These are phyloP conservation scores for Hirudinaria manillensis DNA, from an alignment of 2,888 invertebrate genomes.

Conservation along the genomic window DNA sequence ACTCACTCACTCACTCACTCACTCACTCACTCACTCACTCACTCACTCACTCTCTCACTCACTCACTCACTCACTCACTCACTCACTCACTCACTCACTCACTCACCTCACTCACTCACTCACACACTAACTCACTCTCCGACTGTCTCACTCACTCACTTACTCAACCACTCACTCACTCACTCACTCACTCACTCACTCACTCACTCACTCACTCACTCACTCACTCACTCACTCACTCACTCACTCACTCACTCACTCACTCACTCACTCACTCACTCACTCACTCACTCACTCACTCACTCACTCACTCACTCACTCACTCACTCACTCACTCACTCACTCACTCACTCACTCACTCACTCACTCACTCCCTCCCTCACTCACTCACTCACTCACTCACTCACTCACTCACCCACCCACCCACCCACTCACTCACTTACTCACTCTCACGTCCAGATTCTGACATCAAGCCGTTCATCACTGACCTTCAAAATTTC, in stretches of 20 bases:
- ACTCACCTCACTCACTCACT: conserved; percentile 15
- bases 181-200: conserved; percentile 9
- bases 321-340: too few relatives aligned
- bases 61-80: conserved; percentile 17
- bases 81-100: background rate
- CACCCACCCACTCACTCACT: conserved; percentile 9
- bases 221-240: background rate
- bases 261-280: background rate
- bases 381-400: conserved; percentile 16
- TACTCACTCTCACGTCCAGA: background rate
- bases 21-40: too few relatives aligned
- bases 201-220: conserved; percentile 15
- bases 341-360: too few relatives aligned
- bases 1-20: too few relatives aligned
- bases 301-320: too few relatives aligned
- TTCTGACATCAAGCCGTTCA: conserved; percentile 12
- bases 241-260: conserved; percentile 12
- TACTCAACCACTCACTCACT: too few relatives aligned
- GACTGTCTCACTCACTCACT: too few relatives aligned
- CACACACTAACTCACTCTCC: background rate
- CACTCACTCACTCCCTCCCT: conserved; percentile 4
- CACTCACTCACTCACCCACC: background rate
- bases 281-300: background rate
- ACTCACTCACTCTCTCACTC: conserved; percentile 9
- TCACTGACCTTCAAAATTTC: conserved; percentile 12